Conservation (phyloP, 2,888 invertebrate genomes). For the Apodemia mormo region DNA sequence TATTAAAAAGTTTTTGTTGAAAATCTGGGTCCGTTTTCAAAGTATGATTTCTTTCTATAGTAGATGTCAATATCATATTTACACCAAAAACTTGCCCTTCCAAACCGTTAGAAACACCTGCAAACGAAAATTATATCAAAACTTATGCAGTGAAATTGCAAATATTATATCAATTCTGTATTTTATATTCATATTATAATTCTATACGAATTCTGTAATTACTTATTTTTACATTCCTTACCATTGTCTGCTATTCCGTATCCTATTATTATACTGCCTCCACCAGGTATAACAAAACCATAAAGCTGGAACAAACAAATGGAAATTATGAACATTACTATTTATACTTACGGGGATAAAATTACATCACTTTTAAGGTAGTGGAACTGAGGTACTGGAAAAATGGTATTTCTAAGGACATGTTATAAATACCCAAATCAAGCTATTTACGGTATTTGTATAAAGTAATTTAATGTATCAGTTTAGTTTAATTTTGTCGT, state of each 20-base stretch:
- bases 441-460: no score
- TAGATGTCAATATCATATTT: slow-evolving; percentile 83
- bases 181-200: no score
- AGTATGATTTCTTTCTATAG: slow-evolving; percentile 71
- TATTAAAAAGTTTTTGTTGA: slow-evolving; percentile 52
- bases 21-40: slow-evolving; percentile 51
- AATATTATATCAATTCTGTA: background rate
- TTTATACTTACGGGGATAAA: no score
- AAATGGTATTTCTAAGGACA: no score
- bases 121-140: slow-evolving; percentile 32
- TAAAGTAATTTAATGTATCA: no score
- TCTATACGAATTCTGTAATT: background rate
- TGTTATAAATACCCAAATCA: no score
- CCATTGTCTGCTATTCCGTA: slow-evolving; percentile 86
- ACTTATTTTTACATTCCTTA: slow-evolving; percentile 46
- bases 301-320: slow-evolving; percentile 72
- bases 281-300: slow-evolving; percentile 78
- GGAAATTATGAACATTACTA: background rate
- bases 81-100: slow-evolving; percentile 86
- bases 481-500: no score
- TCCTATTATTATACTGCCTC: slow-evolving; percentile 85
- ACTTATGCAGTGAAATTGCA: background rate
- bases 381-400: no score
- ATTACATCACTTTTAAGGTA: no score
- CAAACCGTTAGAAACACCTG: slow-evolving; percentile 83